Evolutionary conservation across 2,113 vertebrate genomes (phyloP), one percentile per base, ranked within the genome.

Genomic region (Naja naja): DNA sequence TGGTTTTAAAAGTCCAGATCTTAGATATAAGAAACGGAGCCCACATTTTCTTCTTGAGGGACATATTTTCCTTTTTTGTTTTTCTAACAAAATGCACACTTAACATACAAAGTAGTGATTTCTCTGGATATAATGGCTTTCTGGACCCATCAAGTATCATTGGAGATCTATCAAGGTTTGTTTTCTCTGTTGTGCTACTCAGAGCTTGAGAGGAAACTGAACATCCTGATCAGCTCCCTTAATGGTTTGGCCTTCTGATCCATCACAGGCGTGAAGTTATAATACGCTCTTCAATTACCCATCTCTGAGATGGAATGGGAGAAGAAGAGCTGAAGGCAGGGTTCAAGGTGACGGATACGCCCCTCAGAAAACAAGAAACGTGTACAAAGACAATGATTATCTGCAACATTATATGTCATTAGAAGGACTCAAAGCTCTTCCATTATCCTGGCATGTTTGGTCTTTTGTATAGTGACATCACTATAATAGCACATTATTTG

Each of bases 251-350:
- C 96, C 94, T 96, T 97, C 96, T 93, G 93, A 91, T 1, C 95
- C 95, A 94, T 96, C 88, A 0, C 47, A 0, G 39, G 94, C 95
- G 95, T 96, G 90, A 92, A 90, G 94, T 93, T 93, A 92, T 92
- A 97, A 97, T 90, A 90, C 86, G 90, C 86, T 94, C 94, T 95
- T 95, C 96, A 97, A 97, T 97, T 94, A 93, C 94, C 97, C 94
- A 92, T 93, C 96, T 89, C 93, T 91, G 95, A 94, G 92, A 88
- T 74, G 74, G 58, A 91, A 39, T 43, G 34, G n/a, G 20, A 3
- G 88, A 87, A 60, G 92, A 94, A 81, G 88, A 93, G 92, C 91
- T 69, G 54, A 20, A 81, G 93, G 87, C 90, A 86, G 89, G 93
- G 88, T 56, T 95, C 92, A 87, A 94, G 97, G 96, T 95, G 94